Conservation (phyloP, 2,113 vertebrate species). For the Antennarius striatus region DNA sequence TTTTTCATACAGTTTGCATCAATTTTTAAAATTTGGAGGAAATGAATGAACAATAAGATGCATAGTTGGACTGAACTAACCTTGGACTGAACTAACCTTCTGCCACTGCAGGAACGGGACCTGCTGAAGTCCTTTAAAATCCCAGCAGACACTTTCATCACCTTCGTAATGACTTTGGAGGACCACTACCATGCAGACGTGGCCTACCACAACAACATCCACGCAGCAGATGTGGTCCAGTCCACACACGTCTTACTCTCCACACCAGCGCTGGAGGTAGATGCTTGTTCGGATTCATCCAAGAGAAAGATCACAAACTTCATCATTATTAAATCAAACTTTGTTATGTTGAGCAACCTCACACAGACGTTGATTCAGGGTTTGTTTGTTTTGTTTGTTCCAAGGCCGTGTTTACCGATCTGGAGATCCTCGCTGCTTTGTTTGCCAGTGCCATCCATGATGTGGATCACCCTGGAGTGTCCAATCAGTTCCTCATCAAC, state of each 20-base stretch:
- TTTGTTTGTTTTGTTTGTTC: slow-evolving; percentile 10
- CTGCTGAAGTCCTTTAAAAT: slow-evolving; percentile 94
- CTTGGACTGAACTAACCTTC: neutral
- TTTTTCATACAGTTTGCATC: too few species aligned
- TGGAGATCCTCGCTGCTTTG: slow-evolving; percentile 91
- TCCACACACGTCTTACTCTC: slow-evolving; percentile 90
- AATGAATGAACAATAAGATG: neutral
- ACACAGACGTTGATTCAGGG: neutral
- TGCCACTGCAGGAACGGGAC: slow-evolving; percentile 83
- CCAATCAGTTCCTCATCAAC: slow-evolving; percentile 95
- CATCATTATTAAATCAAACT: neutral
- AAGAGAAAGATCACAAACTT: neutral
- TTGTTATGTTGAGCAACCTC: neutral
- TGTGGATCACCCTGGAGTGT: slow-evolving; percentile 91
- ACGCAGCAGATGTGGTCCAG: slow-evolving; percentile 91
- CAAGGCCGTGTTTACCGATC: slow-evolving; percentile 90
- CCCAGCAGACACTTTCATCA: slow-evolving; percentile 85
- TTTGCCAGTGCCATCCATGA: slow-evolving; percentile 92
- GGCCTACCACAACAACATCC: slow-evolving; percentile 95
- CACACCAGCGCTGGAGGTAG: slow-evolving; percentile 89
- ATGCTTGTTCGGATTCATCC: neutral
- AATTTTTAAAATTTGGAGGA: neutral
- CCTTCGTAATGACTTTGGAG: slow-evolving; percentile 90
- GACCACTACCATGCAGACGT: slow-evolving; percentile 88
- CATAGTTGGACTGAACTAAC: neutral